phyloP scores from a whole-genome alignment of 2,888 invertebrate genomes.

The Argyresthia goedartella region DNA sequence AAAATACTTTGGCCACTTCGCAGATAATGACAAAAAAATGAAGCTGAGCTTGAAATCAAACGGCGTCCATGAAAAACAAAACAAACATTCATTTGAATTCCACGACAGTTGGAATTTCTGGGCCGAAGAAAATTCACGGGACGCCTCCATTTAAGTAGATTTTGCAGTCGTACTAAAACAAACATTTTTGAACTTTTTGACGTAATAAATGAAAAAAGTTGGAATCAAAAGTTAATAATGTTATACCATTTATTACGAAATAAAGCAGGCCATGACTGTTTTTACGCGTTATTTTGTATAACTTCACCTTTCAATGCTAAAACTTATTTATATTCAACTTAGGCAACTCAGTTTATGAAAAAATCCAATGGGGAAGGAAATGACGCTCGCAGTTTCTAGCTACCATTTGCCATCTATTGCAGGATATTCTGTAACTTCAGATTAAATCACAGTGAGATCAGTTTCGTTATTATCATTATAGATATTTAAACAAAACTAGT shows the following conservation, averaged over 20 bases:
- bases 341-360: neutral
- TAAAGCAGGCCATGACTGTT: conserved; percentile 26
- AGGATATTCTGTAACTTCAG: too few relatives aligned
- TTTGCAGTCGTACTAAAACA: conserved; percentile 40
- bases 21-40: conserved; percentile 19
- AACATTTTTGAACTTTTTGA: conserved; percentile 54
- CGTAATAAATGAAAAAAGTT: conserved; percentile 69
- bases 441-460: too few relatives aligned
- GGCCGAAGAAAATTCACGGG: conserved; percentile 61
- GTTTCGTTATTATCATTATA: too few relatives aligned
- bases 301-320: neutral
- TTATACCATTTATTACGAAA: conserved; percentile 67
- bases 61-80: conserved; percentile 48
- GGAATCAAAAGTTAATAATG: conserved; percentile 63
- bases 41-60: conserved; percentile 52
- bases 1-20: conserved; percentile 19
- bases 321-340: conserved; percentile 27
- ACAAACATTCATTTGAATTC: conserved; percentile 66
- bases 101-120: conserved; percentile 61
- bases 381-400: too few relatives aligned
- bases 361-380: too few relatives aligned
- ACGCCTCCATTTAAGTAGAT: conserved; percentile 48
- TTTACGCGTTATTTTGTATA: neutral
- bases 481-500: too few relatives aligned
- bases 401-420: too few relatives aligned